These are phyloP conservation scores for Atherinosoma microstoma DNA, from an alignment of 2,797 vertebrate genomes.

Conservation along the genomic window DNA sequence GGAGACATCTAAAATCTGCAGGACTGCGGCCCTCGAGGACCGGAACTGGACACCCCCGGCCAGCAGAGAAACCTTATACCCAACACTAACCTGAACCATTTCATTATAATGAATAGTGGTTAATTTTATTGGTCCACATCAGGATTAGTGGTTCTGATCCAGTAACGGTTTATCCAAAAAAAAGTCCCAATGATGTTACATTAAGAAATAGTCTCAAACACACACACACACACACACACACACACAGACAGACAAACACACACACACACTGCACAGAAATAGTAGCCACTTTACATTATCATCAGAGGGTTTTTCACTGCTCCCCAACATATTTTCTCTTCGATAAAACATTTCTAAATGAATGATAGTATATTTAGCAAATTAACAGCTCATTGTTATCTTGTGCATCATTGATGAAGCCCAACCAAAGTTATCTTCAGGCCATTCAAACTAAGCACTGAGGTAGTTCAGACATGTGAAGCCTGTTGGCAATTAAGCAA, in stretches of 20 bases:
- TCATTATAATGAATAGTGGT: no score
- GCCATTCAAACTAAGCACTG: conserved; percentile 7
- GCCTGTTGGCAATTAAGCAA: conserved; percentile 18
- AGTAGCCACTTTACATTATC: conserved; percentile 28
- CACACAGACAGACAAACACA: no score
- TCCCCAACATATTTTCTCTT: conserved; percentile 28
- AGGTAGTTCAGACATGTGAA: conserved; percentile 17
- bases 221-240: background rate
- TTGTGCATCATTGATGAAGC: conserved; percentile 20
- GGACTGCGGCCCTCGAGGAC: no score
- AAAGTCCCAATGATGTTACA: no score
- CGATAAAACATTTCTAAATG: conserved; percentile 33
- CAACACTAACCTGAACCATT: no score
- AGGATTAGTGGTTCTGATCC: no score
- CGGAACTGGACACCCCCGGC: no score
- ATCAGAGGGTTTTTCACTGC: conserved; percentile 39
- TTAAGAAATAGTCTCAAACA: background rate
- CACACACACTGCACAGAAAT: background rate
- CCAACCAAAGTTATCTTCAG: conserved; percentile 18
- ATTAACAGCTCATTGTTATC: conserved; percentile 35
- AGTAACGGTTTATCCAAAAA: no score
- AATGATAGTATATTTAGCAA: conserved; percentile 1
- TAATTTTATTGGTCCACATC: no score
- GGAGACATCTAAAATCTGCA: no score
- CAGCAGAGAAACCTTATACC: no score